Evolutionary conservation across 2,113 vertebrate genomes (phyloP), one percentile per base, ranked within the genome.

Genomic region (Cromileptes altivelis): DNA sequence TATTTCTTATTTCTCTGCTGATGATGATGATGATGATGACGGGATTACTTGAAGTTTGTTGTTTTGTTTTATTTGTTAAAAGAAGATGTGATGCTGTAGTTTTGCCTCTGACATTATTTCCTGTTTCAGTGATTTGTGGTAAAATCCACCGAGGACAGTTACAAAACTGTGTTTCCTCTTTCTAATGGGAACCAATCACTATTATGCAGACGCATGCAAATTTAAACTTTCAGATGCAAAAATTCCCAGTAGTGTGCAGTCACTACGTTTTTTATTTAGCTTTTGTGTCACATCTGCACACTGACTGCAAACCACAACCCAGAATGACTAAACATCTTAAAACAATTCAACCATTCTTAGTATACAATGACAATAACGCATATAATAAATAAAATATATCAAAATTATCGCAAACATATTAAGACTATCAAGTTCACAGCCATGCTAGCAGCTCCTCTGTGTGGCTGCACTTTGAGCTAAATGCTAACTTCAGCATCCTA

Each of bases 41-140:
- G 90, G 81, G 75, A 92, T 90, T 92, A 94, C 94, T 95, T 95
- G 94, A 95, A 94, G 85, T 91, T 85, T 84, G 75, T 91, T 88
- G 71, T 82, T 81, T 85, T 83, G 73, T 83, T 88, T 94, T 85
- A 65, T 89, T 70, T 85, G 83, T 86, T 78, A 69, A 91, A 89
- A 86, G 78, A 85, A 83, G 69, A 84, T 84, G 67, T 89, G 81
- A 87, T 25, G 67, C 80, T 78, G 84, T 89, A 69, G 11, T 55
- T 70, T 65, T 17, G 81, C 63, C 70, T 93, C 80, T 76, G 82
- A 63, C 21, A 0, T 84, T 47, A 58, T 77, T 88, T 89, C 45
- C 45, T 72, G 30, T 70, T 82, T 72, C 12, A 37, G 3, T 17
- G 6, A 30, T 21, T 57, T 65, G 18, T 42, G 2, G 49, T 42